phyloP scores from a whole-genome alignment of 2,113 vertebrate genomes.

The Eudorcas thomsonii region DNA sequence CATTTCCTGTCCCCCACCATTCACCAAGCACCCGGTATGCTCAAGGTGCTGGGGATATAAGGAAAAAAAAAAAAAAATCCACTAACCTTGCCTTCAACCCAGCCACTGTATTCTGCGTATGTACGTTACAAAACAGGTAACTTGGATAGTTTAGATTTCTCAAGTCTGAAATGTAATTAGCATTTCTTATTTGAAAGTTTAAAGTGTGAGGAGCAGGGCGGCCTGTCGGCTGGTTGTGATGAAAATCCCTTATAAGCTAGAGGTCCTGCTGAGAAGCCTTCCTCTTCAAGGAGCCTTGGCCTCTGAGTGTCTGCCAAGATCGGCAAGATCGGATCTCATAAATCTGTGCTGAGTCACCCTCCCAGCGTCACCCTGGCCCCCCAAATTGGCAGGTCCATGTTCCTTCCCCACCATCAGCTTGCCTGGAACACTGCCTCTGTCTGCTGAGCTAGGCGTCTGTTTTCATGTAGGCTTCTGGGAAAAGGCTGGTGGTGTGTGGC shows the following conservation, averaged over 20 bases:
- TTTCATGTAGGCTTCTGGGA: not conserved
- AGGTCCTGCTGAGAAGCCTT: not conserved
- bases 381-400: not conserved
- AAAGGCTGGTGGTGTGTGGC: not conserved
- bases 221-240: not conserved
- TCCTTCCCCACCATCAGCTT: not conserved
- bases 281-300: not conserved
- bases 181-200: constrained; percentile 5
- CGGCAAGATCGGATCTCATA: not conserved
- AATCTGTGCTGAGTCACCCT: not conserved
- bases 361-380: not conserved
- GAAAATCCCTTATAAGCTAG: not conserved
- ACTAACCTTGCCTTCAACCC: not conserved
- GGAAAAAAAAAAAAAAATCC: not conserved
- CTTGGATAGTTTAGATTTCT: not conserved
- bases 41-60: not conserved
- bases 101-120: not conserved
- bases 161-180: not conserved
- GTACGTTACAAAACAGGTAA: not conserved
- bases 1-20: not conserved
- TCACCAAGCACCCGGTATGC: not conserved
- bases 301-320: not conserved
- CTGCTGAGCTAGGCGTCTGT: not conserved
- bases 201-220: not conserved
- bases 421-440: not conserved